Conservation (phyloP, 2,113 vertebrate genomes). For the Sinosuthora webbiana region DNA sequence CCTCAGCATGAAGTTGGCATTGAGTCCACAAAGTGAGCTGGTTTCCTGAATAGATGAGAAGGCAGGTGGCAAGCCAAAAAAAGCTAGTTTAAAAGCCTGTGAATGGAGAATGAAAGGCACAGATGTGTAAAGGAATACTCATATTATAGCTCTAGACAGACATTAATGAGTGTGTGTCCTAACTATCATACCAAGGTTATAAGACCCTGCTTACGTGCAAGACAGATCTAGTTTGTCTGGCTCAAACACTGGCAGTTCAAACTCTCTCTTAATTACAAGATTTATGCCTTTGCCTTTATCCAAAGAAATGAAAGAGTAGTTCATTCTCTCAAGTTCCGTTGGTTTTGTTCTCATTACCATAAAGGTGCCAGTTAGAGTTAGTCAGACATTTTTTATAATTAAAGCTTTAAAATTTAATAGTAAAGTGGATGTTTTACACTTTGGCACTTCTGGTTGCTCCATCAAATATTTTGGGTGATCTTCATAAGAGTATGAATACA, state of each 20-base stretch:
- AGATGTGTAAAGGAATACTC: not conserved
- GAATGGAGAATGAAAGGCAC: not conserved
- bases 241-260: not conserved
- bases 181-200: not conserved
- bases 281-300: slow-evolving; percentile 4
- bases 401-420: not conserved
- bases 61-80: not conserved
- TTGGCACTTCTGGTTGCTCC: not conserved
- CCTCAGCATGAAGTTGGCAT: not conserved
- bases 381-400: not conserved
- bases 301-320: not conserved
- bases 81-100: not conserved
- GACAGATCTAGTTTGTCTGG: not conserved
- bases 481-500: not conserved
- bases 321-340: not conserved
- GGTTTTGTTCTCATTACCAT: not conserved
- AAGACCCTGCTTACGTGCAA: not conserved
- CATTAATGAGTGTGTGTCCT: not conserved
- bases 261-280: slow-evolving; percentile 3
- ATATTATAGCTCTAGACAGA: not conserved
- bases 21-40: not conserved
- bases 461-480: not conserved
- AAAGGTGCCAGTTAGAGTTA: not conserved
- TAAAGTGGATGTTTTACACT: not conserved
- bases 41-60: not conserved